Evolutionary conservation across 2,888 invertebrate species (phyloP).

Genomic region (Rhingia campestris): DNA sequence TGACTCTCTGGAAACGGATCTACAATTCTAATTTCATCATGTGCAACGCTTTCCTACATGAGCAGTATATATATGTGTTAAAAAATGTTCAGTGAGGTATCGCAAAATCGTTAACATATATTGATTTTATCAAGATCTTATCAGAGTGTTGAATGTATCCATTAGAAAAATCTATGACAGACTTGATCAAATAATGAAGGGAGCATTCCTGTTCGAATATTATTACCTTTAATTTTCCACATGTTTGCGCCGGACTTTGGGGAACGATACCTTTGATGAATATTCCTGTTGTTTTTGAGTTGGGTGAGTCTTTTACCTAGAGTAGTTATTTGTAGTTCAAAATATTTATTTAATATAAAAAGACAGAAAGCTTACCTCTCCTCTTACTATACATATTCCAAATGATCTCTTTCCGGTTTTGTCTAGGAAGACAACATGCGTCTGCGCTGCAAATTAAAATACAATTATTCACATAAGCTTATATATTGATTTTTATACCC

Average conservation of each 20-base stretch:
- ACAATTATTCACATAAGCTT: too few species aligned
- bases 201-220: too few species aligned
- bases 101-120: too few species aligned
- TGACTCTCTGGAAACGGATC: too few species aligned
- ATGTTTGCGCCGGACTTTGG: conserved; percentile 95
- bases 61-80: too few species aligned
- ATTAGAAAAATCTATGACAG: too few species aligned
- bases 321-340: background rate
- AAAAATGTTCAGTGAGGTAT: too few species aligned
- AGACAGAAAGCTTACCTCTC: conserved; percentile 87
- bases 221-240: conserved; percentile 91
- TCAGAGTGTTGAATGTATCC: too few species aligned
- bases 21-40: too few species aligned
- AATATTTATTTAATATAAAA: background rate
- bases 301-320: conserved; percentile 85
- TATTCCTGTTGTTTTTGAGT: conserved; percentile 91
- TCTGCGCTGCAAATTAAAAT: conserved; percentile 76
- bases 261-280: conserved; percentile 98
- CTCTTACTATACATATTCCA: conserved; percentile 98
- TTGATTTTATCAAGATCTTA: background rate
- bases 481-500: too few species aligned
- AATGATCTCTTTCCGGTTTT: conserved; percentile 86
- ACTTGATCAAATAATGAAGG: too few species aligned
- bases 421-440: conserved; percentile 79
- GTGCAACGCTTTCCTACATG: too few species aligned